phyloP scores from a whole-genome alignment of 1,140 invertebrate species.

The Zaprionus ghesquierei region DNA sequence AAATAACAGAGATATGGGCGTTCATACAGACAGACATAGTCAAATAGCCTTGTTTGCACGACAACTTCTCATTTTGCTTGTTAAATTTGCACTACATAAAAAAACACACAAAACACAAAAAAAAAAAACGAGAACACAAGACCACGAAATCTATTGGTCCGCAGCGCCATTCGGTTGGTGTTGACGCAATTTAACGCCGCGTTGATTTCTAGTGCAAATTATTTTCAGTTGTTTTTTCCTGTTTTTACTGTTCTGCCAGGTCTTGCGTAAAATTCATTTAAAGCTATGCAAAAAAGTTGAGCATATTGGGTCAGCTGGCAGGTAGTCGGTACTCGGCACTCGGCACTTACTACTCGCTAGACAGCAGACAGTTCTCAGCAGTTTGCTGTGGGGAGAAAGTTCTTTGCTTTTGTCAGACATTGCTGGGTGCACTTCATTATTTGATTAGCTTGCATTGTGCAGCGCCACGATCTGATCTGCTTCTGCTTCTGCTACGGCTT shows the following conservation, averaged over 20 bases:
- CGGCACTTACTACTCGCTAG: background rate
- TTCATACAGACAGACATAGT: background rate
- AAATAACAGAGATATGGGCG: background rate
- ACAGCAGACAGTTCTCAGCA: conserved; percentile 5
- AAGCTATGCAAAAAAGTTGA: conserved; percentile 69
- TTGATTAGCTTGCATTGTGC: conserved; percentile 79
- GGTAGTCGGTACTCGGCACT: conserved; percentile 7
- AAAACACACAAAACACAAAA: background rate
- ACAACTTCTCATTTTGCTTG: no score
- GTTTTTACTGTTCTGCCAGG: conserved; percentile 41
- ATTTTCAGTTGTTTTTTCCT: conserved; percentile 37
- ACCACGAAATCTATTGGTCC: conserved; percentile 45
- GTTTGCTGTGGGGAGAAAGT: conserved; percentile 53
- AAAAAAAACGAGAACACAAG: background rate
- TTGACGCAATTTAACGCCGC: conserved; percentile 74
- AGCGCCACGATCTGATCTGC: conserved; percentile 34
- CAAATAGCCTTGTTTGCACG: no score
- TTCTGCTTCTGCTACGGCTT: conserved; percentile 16
- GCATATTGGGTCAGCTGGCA: background rate
- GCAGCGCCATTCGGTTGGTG: conserved; percentile 20
- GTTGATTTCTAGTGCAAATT: conserved; percentile 66
- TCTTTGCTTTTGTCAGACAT: conserved; percentile 65
- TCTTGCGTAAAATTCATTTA: conserved; percentile 77
- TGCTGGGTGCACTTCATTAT: conserved; percentile 72
- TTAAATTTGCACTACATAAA: background rate